Evolutionary conservation across 2,797 vertebrate genomes (phyloP).

Genomic region (Vespertilio murinus): DNA sequence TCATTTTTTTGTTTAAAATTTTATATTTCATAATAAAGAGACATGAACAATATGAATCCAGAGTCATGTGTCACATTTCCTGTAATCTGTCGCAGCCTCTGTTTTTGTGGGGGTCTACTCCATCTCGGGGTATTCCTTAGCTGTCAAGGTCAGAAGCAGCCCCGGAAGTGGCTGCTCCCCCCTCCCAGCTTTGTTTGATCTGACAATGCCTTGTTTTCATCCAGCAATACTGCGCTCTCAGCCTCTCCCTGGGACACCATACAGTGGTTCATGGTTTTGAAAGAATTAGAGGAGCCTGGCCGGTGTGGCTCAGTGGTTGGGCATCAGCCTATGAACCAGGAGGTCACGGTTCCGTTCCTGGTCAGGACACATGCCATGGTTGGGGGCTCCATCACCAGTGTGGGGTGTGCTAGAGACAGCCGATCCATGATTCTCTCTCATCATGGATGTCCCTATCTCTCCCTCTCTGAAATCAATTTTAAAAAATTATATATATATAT

Average conservation of each 20-base stretch:
- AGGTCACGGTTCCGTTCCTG: no score
- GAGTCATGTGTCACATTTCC: background rate
- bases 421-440: no score
- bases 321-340: no score
- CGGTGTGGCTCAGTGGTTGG: no score
- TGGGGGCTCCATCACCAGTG: no score
- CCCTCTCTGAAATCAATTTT: no score
- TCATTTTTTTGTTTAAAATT: background rate
- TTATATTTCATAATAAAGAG: conserved; percentile 40
- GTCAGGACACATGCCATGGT: no score
- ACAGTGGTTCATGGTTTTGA: conserved; percentile 15
- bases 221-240: background rate
- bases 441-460: no score
- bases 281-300: background rate
- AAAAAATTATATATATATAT: no score
- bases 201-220: background rate
- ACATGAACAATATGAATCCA: background rate
- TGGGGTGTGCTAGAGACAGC: no score
- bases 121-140: background rate
- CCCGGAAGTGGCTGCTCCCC: background rate
- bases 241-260: background rate
- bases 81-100: background rate
- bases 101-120: background rate
- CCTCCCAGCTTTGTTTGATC: background rate
- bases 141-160: background rate